Conservation (phyloP, 2,797 vertebrate genomes). For the Argyrosomus regius region DNA sequence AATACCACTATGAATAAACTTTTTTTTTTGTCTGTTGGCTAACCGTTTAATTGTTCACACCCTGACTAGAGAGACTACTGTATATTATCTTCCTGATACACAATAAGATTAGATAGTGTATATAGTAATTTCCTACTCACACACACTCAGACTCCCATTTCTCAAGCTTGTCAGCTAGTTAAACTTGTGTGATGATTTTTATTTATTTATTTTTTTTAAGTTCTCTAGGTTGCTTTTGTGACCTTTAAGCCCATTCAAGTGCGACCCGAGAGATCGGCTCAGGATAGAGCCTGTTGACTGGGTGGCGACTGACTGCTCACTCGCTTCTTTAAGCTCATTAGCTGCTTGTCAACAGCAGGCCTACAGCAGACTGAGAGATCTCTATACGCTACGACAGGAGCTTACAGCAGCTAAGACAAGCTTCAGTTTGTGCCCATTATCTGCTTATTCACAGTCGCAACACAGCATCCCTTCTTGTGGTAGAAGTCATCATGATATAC, state of each 20-base stretch:
- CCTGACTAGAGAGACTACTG: background rate
- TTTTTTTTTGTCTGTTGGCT: background rate
- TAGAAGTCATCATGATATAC: background rate
- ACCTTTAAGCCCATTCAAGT: slow-evolving; percentile 14
- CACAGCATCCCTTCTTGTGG: background rate
- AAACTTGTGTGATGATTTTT: background rate
- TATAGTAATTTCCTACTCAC: background rate
- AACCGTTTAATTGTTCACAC: background rate
- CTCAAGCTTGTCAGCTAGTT: background rate
- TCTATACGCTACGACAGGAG: slow-evolving; percentile 25
- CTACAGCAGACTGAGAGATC: slow-evolving; percentile 23
- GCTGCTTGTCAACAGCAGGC: slow-evolving; percentile 29
- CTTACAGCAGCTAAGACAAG: slow-evolving; percentile 44
- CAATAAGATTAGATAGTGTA: no score
- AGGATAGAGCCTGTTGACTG: background rate
- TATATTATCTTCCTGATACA: no score
- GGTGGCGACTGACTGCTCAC: slow-evolving; percentile 25
- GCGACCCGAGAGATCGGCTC: background rate
- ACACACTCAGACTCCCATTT: background rate
- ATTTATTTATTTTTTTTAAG: background rate
- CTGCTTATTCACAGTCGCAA: slow-evolving; percentile 39
- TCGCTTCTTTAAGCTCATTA: slow-evolving; percentile 60
- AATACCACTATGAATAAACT: background rate
- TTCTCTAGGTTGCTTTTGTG: background rate
- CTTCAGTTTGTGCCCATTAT: slow-evolving; percentile 33